Evolutionary conservation across 2,888 invertebrate genomes (phyloP), one percentile per base, ranked within the genome.

Genomic region (Eilema sororculum): DNA sequence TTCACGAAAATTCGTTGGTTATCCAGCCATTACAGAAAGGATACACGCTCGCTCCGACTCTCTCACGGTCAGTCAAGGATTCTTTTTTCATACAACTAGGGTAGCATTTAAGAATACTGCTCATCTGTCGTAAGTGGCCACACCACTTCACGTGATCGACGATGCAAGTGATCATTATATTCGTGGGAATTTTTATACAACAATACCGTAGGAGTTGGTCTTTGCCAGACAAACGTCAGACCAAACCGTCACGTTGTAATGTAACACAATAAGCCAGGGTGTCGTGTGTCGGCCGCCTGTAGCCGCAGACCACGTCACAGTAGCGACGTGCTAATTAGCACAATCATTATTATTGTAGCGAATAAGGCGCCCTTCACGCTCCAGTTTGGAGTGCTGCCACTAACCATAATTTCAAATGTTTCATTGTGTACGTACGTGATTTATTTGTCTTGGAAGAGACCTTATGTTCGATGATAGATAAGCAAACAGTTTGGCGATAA

Each of bases 291-390:
- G 25, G 9, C n/a, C 16, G 65, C 46, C 56, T 68, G 46, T 16
- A 20, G 33, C 25, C n/a, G n/a, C 56, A 9, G 25, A 24, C 52
- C 22, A 59, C 61, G 61, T 20, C 10, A 61, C 61, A 33, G 37
- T 12, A 28, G n/a, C 61, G 57, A 62, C 62, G 69, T 62, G 68
- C 66, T 74, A 68, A 75, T 76, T 72, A 65, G 46, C 56, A 63
- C 73, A 72, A 68, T 52, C 46, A 68, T 72, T 59, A 69, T 74
- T 74, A 71, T 66, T 60, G 64, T 24, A 13, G 12, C 57, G 52
- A 58, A 65, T 72, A 72, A 56, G 37, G 56, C 60, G 25, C 56
- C 68, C 61, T 74, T 63, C 65, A 68, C 68, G 67, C n/a, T 64
- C 59, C 57, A 4, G 25, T 57, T 52, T 41, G 25, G 22, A 37